A percentile compares a stretch with the other conserved stretches of the same genome.
Conservation (phyloP, 2,797 vertebrate genomes). For the Antennarius maculatus region DNA sequence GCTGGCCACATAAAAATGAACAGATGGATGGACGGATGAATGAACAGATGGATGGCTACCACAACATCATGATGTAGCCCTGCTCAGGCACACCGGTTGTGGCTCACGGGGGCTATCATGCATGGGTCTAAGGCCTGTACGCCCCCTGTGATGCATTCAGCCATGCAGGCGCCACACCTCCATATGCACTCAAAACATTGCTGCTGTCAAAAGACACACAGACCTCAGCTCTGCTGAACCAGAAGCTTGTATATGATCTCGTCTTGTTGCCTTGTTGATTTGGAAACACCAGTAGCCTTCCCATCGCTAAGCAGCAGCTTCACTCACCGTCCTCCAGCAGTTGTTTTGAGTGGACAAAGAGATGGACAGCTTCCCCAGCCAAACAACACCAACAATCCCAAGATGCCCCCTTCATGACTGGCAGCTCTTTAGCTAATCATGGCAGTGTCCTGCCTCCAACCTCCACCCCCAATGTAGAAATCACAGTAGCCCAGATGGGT, state of each 20-base stretch:
- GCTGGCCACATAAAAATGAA: conserved; percentile 50
- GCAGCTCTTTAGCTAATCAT: conserved; percentile 30
- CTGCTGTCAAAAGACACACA: conserved; percentile 27
- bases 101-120: conserved; percentile 58
- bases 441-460: conserved; percentile 33
- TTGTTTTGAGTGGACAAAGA: conserved; percentile 72
- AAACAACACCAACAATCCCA: conserved; percentile 57
- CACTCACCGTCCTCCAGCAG: conserved; percentile 34
- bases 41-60: conserved; percentile 13
- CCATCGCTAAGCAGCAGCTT: conserved; percentile 4
- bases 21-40: conserved; percentile 4
- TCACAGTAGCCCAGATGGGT: conserved; percentile 62
- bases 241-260: neutral
- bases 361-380: conserved; percentile 56
- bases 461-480: conserved; percentile 39
- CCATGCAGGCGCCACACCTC: conserved; percentile 72
- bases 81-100: conserved; percentile 39
- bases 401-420: conserved; percentile 46
- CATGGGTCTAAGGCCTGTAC: conserved; percentile 36
- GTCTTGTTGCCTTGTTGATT: conserved; percentile 2
- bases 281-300: neutral
- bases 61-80: conserved; percentile 39
- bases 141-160: conserved; percentile 54
- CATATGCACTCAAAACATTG: conserved; percentile 64
- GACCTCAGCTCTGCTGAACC: neutral